These are phyloP conservation scores for Paratilapia polleni DNA, from an alignment of 2,113 vertebrate species.

Conservation along the genomic window DNA sequence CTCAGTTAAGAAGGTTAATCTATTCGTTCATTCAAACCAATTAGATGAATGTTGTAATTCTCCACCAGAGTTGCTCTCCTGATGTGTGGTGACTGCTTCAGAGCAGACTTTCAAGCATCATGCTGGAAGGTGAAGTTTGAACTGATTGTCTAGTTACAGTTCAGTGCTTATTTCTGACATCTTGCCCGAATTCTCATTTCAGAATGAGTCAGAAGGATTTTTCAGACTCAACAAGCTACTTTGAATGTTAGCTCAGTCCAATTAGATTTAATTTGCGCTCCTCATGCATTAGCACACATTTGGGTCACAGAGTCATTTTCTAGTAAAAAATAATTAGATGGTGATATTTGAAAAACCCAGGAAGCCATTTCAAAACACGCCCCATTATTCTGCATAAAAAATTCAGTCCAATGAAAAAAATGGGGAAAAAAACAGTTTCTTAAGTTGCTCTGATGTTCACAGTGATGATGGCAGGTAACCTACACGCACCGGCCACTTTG, in stretches of 20 bases:
- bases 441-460: not conserved
- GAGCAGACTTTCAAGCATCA: not conserved
- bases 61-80: not conserved
- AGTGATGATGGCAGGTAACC: not conserved
- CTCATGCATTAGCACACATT: not conserved
- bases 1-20: slow-evolving; percentile 12
- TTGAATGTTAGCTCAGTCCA: not conserved
- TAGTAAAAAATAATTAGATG: not conserved
- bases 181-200: not conserved
- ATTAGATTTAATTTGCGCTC: not conserved
- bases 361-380: not conserved
- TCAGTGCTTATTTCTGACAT: not conserved
- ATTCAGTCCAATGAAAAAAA: not conserved
- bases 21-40: slow-evolving; percentile 8
- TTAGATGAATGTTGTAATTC: not conserved
- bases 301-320: not conserved
- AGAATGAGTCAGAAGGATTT: not conserved
- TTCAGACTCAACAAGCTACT: not conserved
- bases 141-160: not conserved
- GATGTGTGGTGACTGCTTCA: not conserved
- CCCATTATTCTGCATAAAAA: not conserved
- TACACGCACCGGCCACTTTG: not conserved
- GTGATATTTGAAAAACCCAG: not conserved
- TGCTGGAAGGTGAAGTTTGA: not conserved
- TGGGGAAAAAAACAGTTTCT: not conserved